Evolutionary conservation across 2,113 vertebrate genomes (phyloP).

Genomic region (Caranx melampygus): DNA sequence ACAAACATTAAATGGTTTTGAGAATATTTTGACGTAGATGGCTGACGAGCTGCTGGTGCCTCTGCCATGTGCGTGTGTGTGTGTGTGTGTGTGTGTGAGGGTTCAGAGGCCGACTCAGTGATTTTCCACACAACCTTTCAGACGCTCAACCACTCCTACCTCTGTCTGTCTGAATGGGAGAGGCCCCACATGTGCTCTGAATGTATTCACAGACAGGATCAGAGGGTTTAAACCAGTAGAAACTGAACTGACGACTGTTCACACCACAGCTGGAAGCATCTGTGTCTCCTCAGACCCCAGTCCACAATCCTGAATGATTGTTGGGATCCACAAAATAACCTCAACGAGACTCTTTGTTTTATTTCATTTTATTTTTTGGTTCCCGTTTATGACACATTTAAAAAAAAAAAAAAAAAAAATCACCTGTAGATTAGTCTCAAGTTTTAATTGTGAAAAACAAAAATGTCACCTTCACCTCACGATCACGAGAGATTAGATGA

Average conservation of each 20-base stretch:
- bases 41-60: not conserved
- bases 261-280: not conserved
- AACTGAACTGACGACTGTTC: not conserved
- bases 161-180: conserved; percentile 51
- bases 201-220: conserved; percentile 39
- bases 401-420: not conserved
- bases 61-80: not conserved
- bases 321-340: conserved; percentile 1
- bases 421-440: not conserved
- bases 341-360: not conserved
- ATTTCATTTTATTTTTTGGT: not conserved
- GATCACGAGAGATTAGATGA: not conserved
- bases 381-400: not conserved
- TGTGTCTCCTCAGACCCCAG: not conserved
- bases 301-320: not conserved
- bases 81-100: not conserved
- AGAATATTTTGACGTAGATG: not conserved
- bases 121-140: conserved; percentile 64
- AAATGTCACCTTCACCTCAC: not conserved
- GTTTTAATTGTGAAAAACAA: not conserved
- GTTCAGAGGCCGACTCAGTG: conserved; percentile 44
- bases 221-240: not conserved
- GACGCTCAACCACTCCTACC: conserved; percentile 70
- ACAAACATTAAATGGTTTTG: not conserved
- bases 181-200: conserved; percentile 24